A percentile compares a stretch with the other conserved stretches of the same genome.
Evolutionary conservation across 2,113 vertebrate genomes (phyloP).

Genomic region (Brevimyrus niger): DNA sequence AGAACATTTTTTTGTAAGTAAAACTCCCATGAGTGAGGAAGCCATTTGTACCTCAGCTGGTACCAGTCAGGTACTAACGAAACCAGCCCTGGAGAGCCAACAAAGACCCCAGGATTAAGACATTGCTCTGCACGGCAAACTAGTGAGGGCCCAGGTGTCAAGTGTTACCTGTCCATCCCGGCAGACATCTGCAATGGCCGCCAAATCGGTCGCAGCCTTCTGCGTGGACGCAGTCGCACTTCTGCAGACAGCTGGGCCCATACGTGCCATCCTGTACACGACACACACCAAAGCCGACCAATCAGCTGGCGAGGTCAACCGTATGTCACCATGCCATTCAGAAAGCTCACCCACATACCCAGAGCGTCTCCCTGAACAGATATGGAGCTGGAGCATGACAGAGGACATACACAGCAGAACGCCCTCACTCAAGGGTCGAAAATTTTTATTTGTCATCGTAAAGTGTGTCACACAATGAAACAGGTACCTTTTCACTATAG

Average conservation of each 20-base stretch:
- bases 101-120: not conserved
- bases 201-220: constrained; percentile 65
- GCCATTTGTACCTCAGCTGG: not conserved
- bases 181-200: constrained; percentile 73
- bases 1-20: not conserved
- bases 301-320: not conserved
- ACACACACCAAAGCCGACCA: constrained; percentile 21
- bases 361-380: not conserved
- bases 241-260: constrained; percentile 65
- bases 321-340: not conserved
- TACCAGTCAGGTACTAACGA: not conserved
- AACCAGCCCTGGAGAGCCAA: not conserved
- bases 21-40: not conserved
- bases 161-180: constrained; percentile 77
- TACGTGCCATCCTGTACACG: constrained; percentile 64
- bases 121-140: not conserved
- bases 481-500: not conserved
- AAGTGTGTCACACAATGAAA: not conserved
- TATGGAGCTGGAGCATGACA: not conserved
- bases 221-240: constrained; percentile 70
- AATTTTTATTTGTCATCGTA: not conserved
- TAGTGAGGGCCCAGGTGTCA: not conserved
- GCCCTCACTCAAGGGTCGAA: not conserved
- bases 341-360: not conserved
- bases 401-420: not conserved